A percentile compares a stretch with the other conserved stretches of the same genome.
These are phyloP conservation scores for Yasuhikotakia modesta DNA, from an alignment of 2,797 vertebrate species.

Conservation along the genomic window DNA sequence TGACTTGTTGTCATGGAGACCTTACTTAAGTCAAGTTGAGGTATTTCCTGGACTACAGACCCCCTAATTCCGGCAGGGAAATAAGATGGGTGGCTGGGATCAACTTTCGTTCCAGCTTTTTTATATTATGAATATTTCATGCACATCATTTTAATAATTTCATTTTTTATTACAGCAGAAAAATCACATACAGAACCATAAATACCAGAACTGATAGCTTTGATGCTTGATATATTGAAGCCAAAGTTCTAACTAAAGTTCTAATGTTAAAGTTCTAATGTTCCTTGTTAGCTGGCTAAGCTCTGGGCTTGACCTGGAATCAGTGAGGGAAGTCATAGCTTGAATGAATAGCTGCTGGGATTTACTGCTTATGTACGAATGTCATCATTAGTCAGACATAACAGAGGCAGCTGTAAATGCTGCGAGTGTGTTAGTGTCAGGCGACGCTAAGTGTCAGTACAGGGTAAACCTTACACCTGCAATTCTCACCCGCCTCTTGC, in stretches of 20 bases:
- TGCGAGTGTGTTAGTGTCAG: neutral
- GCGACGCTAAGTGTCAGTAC: neutral
- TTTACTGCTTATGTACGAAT: constrained; percentile 44
- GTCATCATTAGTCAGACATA: constrained; percentile 15
- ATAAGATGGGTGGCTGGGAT: constrained; percentile 74
- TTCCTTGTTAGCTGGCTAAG: neutral
- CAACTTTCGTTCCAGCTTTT: constrained; percentile 78
- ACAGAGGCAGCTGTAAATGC: neutral
- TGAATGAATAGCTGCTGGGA: constrained; percentile 49
- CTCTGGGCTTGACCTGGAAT: constrained; percentile 40
- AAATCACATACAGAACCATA: no score
- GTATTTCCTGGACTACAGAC: constrained; percentile 99
- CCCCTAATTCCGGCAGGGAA: constrained; percentile 91
- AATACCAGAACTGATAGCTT: no score
- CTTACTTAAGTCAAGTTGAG: constrained; percentile 93
- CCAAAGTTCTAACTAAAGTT: no score
- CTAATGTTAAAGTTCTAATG: no score
- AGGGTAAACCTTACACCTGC: neutral
- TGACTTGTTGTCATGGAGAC: constrained; percentile 92
- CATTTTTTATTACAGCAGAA: no score
- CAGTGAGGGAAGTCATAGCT: constrained; percentile 46
- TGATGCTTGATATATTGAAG: no score
- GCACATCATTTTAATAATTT: no score
- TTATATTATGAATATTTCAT: neutral
- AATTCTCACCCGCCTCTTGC: neutral